Conservation (phyloP, 1,140 invertebrate genomes). For the Tachypleus tridentatus region DNA sequence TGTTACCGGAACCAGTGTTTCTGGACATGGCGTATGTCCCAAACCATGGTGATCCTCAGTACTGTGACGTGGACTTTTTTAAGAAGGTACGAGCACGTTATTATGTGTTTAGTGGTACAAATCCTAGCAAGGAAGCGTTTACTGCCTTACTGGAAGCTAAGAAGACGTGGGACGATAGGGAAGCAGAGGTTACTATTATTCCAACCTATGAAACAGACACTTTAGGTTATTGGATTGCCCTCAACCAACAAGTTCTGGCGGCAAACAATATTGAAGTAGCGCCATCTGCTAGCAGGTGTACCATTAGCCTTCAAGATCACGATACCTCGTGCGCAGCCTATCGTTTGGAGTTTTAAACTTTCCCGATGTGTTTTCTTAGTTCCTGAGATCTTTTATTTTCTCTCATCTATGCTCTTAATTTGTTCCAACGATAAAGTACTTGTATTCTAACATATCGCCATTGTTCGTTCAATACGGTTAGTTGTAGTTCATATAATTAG, state of each 20-base stretch:
- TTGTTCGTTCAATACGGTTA: too few species aligned
- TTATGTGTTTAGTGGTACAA: slow-evolving; percentile 90
- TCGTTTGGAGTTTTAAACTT: slow-evolving; percentile 82
- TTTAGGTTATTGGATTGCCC: slow-evolving; percentile 87
- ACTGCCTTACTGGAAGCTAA: slow-evolving; percentile 91
- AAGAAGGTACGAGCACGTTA: slow-evolving; percentile 82
- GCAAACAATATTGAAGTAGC: slow-evolving; percentile 87
- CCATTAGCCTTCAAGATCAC: slow-evolving; percentile 93
- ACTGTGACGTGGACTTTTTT: slow-evolving; percentile 93
- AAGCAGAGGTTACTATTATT: slow-evolving; percentile 90
- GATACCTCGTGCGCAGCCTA: slow-evolving; percentile 94
- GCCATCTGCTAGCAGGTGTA: slow-evolving; percentile 89
- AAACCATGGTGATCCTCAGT: slow-evolving; percentile 86
- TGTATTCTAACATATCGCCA: too few species aligned
- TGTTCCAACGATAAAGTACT: too few species aligned
- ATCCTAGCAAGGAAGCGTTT: slow-evolving; percentile 85
- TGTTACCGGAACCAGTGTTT: slow-evolving; percentile 51
- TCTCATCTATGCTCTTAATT: too few species aligned
- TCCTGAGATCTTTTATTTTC: too few species aligned
- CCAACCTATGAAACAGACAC: slow-evolving; percentile 95
- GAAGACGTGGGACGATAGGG: slow-evolving; percentile 90
- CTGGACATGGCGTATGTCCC: slow-evolving; percentile 93
- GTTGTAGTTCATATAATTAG: too few species aligned
- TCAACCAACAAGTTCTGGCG: slow-evolving; percentile 81
- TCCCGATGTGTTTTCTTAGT: too few species aligned